These are phyloP conservation scores for Xanthorhoe designata DNA, from an alignment of 2,888 invertebrate genomes.

Conservation along the genomic window DNA sequence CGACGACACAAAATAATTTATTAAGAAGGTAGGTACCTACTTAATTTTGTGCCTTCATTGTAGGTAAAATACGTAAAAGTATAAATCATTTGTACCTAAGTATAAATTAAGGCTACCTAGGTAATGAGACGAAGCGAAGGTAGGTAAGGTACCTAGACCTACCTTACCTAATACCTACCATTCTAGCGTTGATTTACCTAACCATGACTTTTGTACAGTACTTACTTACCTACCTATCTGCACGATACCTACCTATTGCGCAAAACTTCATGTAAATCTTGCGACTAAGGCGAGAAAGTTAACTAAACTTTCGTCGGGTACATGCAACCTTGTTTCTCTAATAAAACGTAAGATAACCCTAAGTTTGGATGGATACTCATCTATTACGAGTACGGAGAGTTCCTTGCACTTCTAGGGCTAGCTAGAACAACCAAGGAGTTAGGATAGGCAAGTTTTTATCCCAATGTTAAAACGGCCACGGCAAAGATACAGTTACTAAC, in stretches of 20 bases:
- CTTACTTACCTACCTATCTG: background rate
- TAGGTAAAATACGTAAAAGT: too few species aligned
- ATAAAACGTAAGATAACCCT: background rate
- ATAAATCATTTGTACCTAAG: too few species aligned
- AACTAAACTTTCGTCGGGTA: slow-evolving; percentile 24
- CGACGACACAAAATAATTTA: too few species aligned
- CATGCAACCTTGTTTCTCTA: background rate
- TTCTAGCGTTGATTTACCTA: too few species aligned
- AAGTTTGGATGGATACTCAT: background rate
- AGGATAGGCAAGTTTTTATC: slow-evolving; percentile 59
- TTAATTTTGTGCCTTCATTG: too few species aligned
- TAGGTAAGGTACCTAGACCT: too few species aligned
- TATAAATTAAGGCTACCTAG: too few species aligned
- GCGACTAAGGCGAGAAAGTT: slow-evolving; percentile 28
- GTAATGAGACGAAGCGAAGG: too few species aligned
- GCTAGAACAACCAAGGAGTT: slow-evolving; percentile 16
- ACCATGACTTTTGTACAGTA: background rate
- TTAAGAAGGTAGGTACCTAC: too few species aligned
- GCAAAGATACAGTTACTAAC: slow-evolving; percentile 75
- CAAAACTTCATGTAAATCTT: slow-evolving; percentile 19
- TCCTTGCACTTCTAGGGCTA: slow-evolving; percentile 10
- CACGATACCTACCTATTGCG: background rate
- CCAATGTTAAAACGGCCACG: slow-evolving; percentile 64
- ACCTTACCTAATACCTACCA: too few species aligned
- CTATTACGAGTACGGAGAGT: slow-evolving; percentile 1